These are phyloP conservation scores for Rana temporaria DNA, from an alignment of 2,113 vertebrate genomes.

Conservation along the genomic window DNA sequence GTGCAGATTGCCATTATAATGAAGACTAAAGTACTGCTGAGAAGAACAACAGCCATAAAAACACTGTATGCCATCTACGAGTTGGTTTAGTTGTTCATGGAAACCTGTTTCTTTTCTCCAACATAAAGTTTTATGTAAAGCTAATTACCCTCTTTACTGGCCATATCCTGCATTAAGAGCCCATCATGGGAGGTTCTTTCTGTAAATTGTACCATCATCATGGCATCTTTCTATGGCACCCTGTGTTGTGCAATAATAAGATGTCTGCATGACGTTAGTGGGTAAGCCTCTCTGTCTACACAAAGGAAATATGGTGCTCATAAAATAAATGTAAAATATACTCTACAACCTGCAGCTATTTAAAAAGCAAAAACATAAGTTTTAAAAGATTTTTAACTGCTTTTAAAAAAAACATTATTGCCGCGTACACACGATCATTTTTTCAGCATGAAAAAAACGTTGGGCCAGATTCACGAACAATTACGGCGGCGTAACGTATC, in stretches of 20 bases:
- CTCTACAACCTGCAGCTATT: not conserved
- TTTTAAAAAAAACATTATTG: too few relatives aligned
- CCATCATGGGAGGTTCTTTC: not conserved
- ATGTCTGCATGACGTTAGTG: not conserved
- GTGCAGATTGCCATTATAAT: conserved; percentile 1
- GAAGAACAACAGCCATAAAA: conserved; percentile 11
- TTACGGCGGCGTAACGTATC: too few relatives aligned
- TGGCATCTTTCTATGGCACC: not conserved
- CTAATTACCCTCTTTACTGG: conserved; percentile 36
- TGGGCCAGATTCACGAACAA: too few relatives aligned
- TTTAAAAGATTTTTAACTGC: too few relatives aligned
- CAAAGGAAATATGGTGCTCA: not conserved
- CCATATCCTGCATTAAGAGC: conserved; percentile 46
- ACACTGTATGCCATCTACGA: not conserved
- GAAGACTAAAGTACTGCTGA: not conserved
- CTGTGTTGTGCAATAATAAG: not conserved
- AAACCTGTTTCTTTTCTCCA: conserved; percentile 9
- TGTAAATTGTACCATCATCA: not conserved
- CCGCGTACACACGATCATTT: too few relatives aligned
- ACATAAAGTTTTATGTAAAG: conserved; percentile 32
- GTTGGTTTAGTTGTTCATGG: not conserved
- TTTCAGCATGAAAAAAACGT: too few relatives aligned
- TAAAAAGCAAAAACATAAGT: too few relatives aligned
- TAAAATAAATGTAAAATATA: not conserved
- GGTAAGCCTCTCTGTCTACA: not conserved